Evolutionary conservation across 1,140 invertebrate genomes (phyloP), one percentile per base, ranked within the genome.

Genomic region (Agrilus planipennis): DNA sequence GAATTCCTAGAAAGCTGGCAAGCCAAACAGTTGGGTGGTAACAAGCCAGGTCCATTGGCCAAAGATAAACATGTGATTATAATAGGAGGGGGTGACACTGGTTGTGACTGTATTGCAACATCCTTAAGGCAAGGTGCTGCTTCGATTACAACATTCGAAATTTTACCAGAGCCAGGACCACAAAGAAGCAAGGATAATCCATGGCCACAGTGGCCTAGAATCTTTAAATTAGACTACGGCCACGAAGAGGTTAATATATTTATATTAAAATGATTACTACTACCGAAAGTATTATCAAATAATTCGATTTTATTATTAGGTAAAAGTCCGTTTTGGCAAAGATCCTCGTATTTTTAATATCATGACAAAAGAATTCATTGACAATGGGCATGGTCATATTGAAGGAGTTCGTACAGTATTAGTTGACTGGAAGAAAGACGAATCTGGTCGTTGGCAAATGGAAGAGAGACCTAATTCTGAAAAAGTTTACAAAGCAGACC

Each of bases 21-120:
- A 66, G 93, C 95, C 67, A 85, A 88, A 51, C 91, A 97, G 63
- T 77, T 86, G 62, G 87, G 87, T 4, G 72, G 51, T 57, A 48
- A 50, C 49, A 16, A 64, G 51, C 39, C 64, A 59, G 51, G 64
- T 62, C 42, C 71, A 89, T 21, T 79, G 27, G 94, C 95, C 12
- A 86, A 91, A 58, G 88, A 86, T 52, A 98, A 96, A 63, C 72
- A 95, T 64, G 92, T 99, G 3, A 80, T 99, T 45, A 80, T 99
- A 41, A 93, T 99, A 52, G 95, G 95, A 15, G 95, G 95, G 10
- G 95, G 95, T 18, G 95, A 99, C 62, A 99, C 95, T n/a, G 95
- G 95, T 0, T 94, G 89, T 66, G 95, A 99, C 73, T 99, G 95
- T 58, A 98, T 99, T 63, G 95, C 88, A 25, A 99, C 95, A 2